A percentile compares a stretch with the other conserved stretches of the same genome.
phyloP scores from a whole-genome alignment of 2,113 vertebrate species.

The Barnardius zonarius region DNA sequence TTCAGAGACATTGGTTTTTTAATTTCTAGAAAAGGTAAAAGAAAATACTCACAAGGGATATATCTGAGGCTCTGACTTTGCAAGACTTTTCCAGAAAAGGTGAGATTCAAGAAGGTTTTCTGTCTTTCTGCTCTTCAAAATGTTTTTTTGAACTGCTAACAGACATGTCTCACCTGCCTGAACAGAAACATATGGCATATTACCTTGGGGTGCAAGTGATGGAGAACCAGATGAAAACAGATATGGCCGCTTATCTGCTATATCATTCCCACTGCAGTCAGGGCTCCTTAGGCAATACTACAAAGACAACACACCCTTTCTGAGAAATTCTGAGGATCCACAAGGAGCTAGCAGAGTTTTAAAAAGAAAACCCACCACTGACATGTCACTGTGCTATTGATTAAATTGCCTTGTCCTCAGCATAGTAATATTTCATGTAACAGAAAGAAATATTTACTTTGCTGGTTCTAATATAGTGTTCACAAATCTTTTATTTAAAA shows the following conservation, averaged over 20 bases:
- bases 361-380: not conserved
- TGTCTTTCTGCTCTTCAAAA: not conserved
- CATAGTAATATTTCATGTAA: not conserved
- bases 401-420: not conserved
- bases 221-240: not conserved
- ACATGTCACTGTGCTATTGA: not conserved
- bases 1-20: not conserved
- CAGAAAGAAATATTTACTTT: slow-evolving; percentile 2
- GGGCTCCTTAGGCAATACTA: not conserved
- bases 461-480: not conserved
- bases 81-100: not conserved
- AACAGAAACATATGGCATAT: not conserved
- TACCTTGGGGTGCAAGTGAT: not conserved
- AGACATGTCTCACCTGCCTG: not conserved
- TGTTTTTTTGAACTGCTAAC: not conserved
- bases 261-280: not conserved
- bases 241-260: not conserved
- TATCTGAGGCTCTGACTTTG: not conserved
- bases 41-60: not conserved
- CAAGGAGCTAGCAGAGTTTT: not conserved
- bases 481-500: slow-evolving; percentile 48
- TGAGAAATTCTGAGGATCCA: not conserved
- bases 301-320: not conserved
- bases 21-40: not conserved
- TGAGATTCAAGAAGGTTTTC: not conserved